Evolutionary conservation across 2,888 invertebrate genomes (phyloP).

Genomic region (Noctua fimbriata): DNA sequence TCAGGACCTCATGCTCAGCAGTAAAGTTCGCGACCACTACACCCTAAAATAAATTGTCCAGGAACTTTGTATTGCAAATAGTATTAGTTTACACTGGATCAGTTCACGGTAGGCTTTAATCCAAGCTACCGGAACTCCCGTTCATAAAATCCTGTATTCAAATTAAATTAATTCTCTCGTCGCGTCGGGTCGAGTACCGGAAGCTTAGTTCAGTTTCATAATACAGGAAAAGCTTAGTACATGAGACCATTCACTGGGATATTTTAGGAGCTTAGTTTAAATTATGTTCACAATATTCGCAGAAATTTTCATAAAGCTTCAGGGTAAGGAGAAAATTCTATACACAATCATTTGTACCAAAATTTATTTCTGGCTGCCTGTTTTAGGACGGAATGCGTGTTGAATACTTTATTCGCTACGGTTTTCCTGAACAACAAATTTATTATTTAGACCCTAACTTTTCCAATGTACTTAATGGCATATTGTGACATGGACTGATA

Average conservation of each 20-base stretch:
- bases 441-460: conserved; percentile 28
- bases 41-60: background rate
- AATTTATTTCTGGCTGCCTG: background rate
- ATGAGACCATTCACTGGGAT: conserved; percentile 19
- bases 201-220: conserved; percentile 39
- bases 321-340: background rate
- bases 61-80: background rate
- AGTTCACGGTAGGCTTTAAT: background rate
- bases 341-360: background rate
- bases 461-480: background rate
- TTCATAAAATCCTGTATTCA: conserved; percentile 39
- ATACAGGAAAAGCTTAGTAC: conserved; percentile 26
- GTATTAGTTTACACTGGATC: background rate
- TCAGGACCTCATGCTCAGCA: background rate
- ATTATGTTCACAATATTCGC: conserved; percentile 28
- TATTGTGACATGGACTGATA: background rate
- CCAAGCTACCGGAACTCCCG: background rate
- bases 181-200: conserved; percentile 20
- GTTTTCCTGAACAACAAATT: conserved; percentile 17
- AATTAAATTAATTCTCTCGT: conserved; percentile 50
- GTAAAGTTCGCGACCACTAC: background rate
- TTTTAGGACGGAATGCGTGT: background rate
- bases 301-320: background rate
- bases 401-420: conserved; percentile 28
- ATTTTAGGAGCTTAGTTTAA: conserved; percentile 18